These are phyloP conservation scores for Amniataba percoides DNA, from an alignment of 2,797 vertebrate species.

Conservation along the genomic window DNA sequence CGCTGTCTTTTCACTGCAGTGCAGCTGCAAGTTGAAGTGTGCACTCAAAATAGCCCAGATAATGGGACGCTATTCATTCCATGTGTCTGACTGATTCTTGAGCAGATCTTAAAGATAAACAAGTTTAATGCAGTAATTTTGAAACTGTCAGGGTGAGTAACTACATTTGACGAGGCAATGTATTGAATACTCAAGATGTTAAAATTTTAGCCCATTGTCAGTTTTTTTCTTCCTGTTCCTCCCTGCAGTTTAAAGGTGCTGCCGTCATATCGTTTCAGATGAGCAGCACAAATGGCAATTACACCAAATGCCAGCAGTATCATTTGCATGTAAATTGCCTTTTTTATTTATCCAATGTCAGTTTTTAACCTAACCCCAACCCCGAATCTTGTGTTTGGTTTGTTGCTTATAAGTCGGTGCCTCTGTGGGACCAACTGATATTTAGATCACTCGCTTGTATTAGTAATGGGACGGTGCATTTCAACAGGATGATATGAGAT, in stretches of 20 bases:
- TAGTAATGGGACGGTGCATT: slow-evolving; percentile 8
- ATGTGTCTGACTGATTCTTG: slow-evolving; percentile 24
- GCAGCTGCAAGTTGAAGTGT: slow-evolving; percentile 65
- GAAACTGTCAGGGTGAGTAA: slow-evolving; percentile 21
- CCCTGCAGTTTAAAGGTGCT: slow-evolving; percentile 54
- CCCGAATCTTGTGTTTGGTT: slow-evolving; percentile 56
- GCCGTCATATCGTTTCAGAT: slow-evolving; percentile 54
- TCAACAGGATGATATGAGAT: slow-evolving; percentile 11
- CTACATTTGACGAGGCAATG: slow-evolving; percentile 27
- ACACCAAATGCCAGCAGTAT: slow-evolving; percentile 73
- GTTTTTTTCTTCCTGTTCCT: slow-evolving; percentile 6
- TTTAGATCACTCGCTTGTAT: slow-evolving; percentile 16
- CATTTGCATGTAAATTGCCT: slow-evolving; percentile 83
- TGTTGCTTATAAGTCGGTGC: slow-evolving; percentile 30
- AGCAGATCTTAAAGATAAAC: slow-evolving; percentile 48
- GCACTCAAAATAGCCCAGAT: slow-evolving; percentile 50
- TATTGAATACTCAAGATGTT: slow-evolving; percentile 24
- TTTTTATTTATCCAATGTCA: slow-evolving; percentile 69
- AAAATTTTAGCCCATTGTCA: slow-evolving; percentile 32
- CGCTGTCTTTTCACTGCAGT: slow-evolving; percentile 43
- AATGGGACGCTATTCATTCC: slow-evolving; percentile 34
- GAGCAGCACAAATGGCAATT: slow-evolving; percentile 70
- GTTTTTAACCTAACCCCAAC: slow-evolving; percentile 53
- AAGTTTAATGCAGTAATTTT: slow-evolving; percentile 48
- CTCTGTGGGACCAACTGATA: slow-evolving; percentile 45